These are phyloP conservation scores for Amphiprion ocellaris DNA, from an alignment of 2,113 vertebrate genomes.

Conservation along the genomic window DNA sequence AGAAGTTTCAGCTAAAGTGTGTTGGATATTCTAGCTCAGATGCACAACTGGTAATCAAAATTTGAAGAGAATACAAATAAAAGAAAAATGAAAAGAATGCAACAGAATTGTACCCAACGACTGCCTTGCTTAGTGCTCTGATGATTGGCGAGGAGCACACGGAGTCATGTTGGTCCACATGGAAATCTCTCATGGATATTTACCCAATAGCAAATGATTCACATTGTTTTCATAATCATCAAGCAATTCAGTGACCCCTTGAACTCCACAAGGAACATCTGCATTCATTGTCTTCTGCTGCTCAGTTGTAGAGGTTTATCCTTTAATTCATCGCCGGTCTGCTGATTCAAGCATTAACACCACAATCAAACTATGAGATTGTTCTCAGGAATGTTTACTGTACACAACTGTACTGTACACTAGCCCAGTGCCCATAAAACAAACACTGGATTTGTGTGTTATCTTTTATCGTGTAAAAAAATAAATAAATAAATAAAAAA, in stretches of 20 bases:
- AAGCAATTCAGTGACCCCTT: not conserved
- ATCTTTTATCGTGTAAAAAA: not conserved
- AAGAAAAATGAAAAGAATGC: not conserved
- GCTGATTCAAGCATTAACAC: conserved; percentile 25
- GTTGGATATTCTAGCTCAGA: conserved; percentile 15
- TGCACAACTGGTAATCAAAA: not conserved
- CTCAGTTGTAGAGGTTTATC: conserved; percentile 21
- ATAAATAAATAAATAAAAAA: not conserved
- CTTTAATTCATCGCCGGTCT: conserved; percentile 14
- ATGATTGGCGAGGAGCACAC: not conserved
- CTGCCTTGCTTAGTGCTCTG: not conserved
- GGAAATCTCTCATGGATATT: not conserved
- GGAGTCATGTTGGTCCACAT: not conserved
- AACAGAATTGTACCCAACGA: not conserved
- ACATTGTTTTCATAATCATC: not conserved
- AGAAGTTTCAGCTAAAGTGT: conserved; percentile 27
- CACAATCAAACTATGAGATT: conserved; percentile 23
- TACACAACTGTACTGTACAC: conserved; percentile 12
- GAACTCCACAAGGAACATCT: conserved; percentile 8
- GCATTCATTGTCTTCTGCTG: not conserved
- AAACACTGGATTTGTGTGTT: conserved; percentile 24
- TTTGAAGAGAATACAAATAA: no score
- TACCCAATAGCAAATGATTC: not conserved
- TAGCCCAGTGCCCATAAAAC: conserved; percentile 2
- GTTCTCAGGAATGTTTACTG: conserved; percentile 32